phyloP scores from a whole-genome alignment of 1,140 invertebrate species.

The Megalopta genalis region DNA sequence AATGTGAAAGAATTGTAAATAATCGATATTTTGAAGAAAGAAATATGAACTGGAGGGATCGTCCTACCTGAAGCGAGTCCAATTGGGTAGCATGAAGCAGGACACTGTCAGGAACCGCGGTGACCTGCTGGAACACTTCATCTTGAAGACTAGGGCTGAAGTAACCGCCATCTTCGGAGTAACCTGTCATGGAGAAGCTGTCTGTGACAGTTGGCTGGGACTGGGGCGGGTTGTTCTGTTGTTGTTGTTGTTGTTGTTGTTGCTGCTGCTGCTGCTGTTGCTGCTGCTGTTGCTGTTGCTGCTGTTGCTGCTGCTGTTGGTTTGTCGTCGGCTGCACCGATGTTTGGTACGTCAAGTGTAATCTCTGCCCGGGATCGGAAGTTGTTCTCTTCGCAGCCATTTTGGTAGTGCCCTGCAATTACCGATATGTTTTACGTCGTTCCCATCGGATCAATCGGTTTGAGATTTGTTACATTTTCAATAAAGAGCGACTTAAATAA shows the following conservation, averaged over 20 bases:
- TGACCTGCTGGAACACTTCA: constrained; percentile 88
- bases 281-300: constrained; percentile 67
- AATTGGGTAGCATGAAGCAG: constrained; percentile 86
- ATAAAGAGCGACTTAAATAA: no score
- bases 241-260: constrained; percentile 67
- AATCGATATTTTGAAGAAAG: no score
- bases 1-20: no score
- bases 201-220: constrained; percentile 79
- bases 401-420: constrained; percentile 82
- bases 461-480: no score
- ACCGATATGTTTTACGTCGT: no score
- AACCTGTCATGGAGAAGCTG: constrained; percentile 82
- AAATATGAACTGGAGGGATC: no score
- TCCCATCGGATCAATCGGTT: no score
- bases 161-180: constrained; percentile 85
- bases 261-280: constrained; percentile 66
- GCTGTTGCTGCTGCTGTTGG: constrained; percentile 66
- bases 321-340: constrained; percentile 63
- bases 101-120: constrained; percentile 83
- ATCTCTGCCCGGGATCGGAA: constrained; percentile 84
- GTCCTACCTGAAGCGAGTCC: constrained; percentile 79
- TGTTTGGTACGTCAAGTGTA: constrained; percentile 75
- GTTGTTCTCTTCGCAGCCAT: constrained; percentile 85
- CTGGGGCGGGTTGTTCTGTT: constrained; percentile 59
- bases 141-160: constrained; percentile 87